Base-by-base conservation (phyloP, 2,888 invertebrate species). In the Cephus sareptanus region DNA sequence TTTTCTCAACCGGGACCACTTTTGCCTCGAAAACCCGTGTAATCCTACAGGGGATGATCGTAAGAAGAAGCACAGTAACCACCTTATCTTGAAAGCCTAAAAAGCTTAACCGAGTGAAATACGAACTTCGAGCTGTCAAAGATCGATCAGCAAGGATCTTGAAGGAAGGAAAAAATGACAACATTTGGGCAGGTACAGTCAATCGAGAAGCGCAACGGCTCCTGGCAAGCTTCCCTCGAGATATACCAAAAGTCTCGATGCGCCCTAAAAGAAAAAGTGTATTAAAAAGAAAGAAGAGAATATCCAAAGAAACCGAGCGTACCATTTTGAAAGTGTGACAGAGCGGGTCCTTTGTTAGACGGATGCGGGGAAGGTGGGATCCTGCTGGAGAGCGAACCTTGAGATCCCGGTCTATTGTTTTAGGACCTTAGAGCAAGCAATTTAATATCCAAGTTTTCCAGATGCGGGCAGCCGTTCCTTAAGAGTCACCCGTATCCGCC, bases 401-500 rank as follows among this genome's bases (percentile, higher is more conserved):
- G 23, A 23, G 23, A 23, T 56, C 56, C 56, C 56, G 23, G 23
- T 56, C 23, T 56, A 56, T 56, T 56, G 56, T 56, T 23, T 56
- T 56, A 56, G 56, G 56, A 9, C 56, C 6, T 56, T 23, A 23
- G 9, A 56, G 56, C 71, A 34, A 71, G 89, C 87, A 89, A 90
- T 87, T 84, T 87, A 89, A 89, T 89, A 89, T 89, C 56, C 56
- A 23, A 23, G 9, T 56, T 56, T 56, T 84, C 82, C 82, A 87
- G 83, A 88, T 88, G 88, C 88, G 88, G 88, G 88, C 84, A 85
- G 74, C 74, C 34, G 34, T 71, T 30, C 56, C 23, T 56, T 2
- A 23, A 56, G 40, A 40, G 56, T 56, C 56, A 23, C 56, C 56
- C 56, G 56, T 56, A 56, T 56, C 56, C 56, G 9, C 15, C 15